Conservation (phyloP, 1,140 invertebrate species). For the Trichoplusia ni region DNA sequence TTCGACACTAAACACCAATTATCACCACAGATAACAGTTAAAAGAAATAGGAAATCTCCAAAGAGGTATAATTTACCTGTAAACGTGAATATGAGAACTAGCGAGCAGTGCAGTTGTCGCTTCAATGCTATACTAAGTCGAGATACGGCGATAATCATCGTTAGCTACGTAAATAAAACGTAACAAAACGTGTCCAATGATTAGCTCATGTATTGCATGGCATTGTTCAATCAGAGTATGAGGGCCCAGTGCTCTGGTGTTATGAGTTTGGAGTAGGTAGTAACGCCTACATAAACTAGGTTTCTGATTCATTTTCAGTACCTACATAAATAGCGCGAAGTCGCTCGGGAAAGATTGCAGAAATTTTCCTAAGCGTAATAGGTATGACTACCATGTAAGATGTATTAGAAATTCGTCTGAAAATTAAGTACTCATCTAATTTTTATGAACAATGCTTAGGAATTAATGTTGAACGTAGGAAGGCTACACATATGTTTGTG, state of each 20-base stretch:
- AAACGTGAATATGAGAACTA: slow-evolving; percentile 2
- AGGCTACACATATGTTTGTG: too few relatives aligned
- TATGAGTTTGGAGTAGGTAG: background rate
- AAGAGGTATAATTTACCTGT: slow-evolving; percentile 11
- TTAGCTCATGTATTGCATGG: slow-evolving; percentile 10
- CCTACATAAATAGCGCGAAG: too few relatives aligned
- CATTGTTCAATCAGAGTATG: background rate
- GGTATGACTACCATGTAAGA: too few relatives aligned
- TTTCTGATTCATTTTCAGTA: slow-evolving; percentile 1
- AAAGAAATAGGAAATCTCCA: background rate
- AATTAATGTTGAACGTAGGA: too few relatives aligned
- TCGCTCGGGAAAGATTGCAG: too few relatives aligned
- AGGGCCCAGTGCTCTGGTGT: background rate
- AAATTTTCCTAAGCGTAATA: too few relatives aligned
- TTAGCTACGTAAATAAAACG: slow-evolving; percentile 26
- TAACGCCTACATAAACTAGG: too few relatives aligned
- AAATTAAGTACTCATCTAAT: too few relatives aligned
- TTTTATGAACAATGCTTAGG: too few relatives aligned
- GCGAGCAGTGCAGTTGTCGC: slow-evolving; percentile 24
- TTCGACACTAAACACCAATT: background rate
- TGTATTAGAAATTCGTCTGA: too few relatives aligned
- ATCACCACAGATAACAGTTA: slow-evolving; percentile 2
- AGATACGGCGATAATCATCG: slow-evolving; percentile 25
- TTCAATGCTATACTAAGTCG: slow-evolving; percentile 12
- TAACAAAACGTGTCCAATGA: slow-evolving; percentile 4